Base-by-base conservation (phyloP, 2,797 vertebrate species). In the Crypturellus tataupa region DNA sequence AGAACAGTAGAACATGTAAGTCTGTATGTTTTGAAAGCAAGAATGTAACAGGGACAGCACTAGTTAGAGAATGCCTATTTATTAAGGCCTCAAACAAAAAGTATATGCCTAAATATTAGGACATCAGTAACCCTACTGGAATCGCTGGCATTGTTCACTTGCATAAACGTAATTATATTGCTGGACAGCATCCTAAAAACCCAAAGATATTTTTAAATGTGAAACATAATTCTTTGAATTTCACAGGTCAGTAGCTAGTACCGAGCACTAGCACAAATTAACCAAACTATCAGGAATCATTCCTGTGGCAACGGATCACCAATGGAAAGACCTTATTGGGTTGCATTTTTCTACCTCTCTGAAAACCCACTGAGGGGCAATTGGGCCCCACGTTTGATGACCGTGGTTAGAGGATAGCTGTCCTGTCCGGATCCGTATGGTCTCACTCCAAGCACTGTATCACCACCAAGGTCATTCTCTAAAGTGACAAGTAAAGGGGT, bases 361-460 rank as follows among this genome's bases (percentile, higher is more conserved):
- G 3, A 20, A 5, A 31, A 3, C 4, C 10, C 1, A 0, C 1
- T 0, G 1, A 2, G 23, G 39, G 1, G 12, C 39, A 24, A 12
- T 3, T 0, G 7, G 18, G 46, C 5, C 5, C 29, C 44, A 17
- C 31, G 17, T 6, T 31, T 0, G 0, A 33, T 17, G 11, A 21
- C 24, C 19, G 4, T 0, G 0, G 6, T 24, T 10, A 17, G 23
- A 73, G 20, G 12, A n/a, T 7, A 0, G 0, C 3, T 9, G 2
- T 6, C 4, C 6, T 44, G 29, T 49, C 64, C 55, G 40, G 40
- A 56, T 3, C 64, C 19, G 59, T 33, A 24, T 24, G 4, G 20
- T 39, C 3, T 0, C 1, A 0, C 10, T 29, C 15, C 37, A 1
- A 31, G 11, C 18, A 33, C 47, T 25, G n/a, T 58, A 35, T 2